Evolutionary conservation across 2,113 vertebrate genomes (phyloP).

Genomic region (Sinocyclocheilus anophthalmus): DNA sequence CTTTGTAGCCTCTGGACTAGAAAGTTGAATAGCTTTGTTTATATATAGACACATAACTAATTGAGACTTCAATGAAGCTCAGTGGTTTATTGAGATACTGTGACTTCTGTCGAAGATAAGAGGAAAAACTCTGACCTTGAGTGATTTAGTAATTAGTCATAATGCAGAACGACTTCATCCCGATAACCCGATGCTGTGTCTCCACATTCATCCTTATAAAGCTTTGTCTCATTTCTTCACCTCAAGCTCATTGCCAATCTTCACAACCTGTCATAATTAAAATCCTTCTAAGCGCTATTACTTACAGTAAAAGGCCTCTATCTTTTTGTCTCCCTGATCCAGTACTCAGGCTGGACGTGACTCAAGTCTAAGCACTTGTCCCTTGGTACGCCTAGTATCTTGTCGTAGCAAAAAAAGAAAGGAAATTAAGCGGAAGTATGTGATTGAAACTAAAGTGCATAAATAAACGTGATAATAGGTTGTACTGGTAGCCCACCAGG

Average conservation of each 20-base stretch:
- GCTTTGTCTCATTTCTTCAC: background rate
- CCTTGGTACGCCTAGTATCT: background rate
- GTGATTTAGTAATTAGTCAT: constrained; percentile 22
- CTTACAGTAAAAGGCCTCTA: constrained; percentile 5
- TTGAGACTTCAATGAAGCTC: background rate
- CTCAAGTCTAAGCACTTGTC: background rate
- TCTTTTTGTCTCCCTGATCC: constrained; percentile 26
- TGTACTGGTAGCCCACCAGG: background rate
- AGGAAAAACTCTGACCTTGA: background rate
- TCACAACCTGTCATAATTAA: constrained; percentile 20
- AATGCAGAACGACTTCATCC: constrained; percentile 24
- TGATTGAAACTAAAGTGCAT: background rate
- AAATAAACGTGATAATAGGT: background rate
- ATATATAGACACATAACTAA: background rate
- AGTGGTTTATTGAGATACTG: background rate
- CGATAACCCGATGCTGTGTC: constrained; percentile 36
- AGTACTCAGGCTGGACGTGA: background rate
- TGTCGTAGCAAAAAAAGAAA: background rate
- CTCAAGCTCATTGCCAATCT: background rate
- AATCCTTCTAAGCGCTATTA: constrained; percentile 30
- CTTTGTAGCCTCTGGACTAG: background rate
- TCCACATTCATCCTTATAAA: constrained; percentile 31
- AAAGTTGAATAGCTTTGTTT: background rate
- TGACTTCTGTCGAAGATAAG: constrained; percentile 18
- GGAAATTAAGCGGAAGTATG: background rate